Evolutionary conservation across 2,113 vertebrate genomes (phyloP).

Genomic region (Triplophysa rosa): DNA sequence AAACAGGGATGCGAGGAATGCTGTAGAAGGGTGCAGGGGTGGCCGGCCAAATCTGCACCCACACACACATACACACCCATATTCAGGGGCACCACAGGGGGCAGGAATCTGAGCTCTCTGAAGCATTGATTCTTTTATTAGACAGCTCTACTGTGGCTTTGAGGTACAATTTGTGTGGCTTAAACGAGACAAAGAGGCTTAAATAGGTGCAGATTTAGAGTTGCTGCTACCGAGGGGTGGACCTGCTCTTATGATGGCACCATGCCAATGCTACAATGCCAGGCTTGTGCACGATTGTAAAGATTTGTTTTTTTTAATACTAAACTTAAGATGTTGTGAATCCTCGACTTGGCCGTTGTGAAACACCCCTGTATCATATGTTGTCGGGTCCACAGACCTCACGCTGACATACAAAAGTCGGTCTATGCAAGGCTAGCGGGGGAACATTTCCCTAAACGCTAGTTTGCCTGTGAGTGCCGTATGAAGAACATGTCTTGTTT

Average conservation of each 20-base stretch:
- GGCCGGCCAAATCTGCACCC: conserved; percentile 17
- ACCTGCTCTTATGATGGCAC: not conserved
- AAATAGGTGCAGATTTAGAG: not conserved
- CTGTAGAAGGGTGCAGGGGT: conserved; percentile 45
- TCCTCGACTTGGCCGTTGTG: no score
- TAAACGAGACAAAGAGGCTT: not conserved
- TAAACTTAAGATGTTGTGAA: no score
- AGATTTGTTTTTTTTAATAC: no score
- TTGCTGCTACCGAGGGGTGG: not conserved
- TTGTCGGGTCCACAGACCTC: not conserved
- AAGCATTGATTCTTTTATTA: conserved; percentile 6
- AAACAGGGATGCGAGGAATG: conserved; percentile 61
- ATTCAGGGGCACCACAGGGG: conserved; percentile 7
- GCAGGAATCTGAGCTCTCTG: not conserved
- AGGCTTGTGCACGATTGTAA: not conserved
- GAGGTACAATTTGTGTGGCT: conserved; percentile 6
- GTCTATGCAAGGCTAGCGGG: not conserved
- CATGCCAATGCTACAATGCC: not conserved
- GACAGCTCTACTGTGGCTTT: not conserved
- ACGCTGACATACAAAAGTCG: not conserved
- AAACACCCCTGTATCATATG: no score
- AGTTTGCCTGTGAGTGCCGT: conserved; percentile 11
- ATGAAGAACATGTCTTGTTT: conserved; percentile 36
- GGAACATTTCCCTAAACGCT: conserved; percentile 24
- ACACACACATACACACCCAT: conserved; percentile 1